Conservation (phyloP, 2,113 vertebrate species). For the Lagopus muta region DNA sequence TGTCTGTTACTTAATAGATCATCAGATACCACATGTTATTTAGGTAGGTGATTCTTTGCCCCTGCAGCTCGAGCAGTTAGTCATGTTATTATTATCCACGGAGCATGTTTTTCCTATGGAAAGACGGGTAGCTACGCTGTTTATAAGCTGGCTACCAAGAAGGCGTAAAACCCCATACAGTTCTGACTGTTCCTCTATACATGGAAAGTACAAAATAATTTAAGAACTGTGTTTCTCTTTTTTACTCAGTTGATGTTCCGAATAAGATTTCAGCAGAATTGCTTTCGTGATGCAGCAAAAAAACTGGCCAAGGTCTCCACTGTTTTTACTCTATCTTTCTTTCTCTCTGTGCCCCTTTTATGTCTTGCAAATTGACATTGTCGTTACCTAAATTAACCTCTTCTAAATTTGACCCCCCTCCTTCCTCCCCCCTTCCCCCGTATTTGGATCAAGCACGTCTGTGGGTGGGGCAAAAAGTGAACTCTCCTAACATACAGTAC, state of each 20-base stretch:
- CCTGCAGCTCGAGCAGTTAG: background rate
- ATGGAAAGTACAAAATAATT: slow-evolving; percentile 75
- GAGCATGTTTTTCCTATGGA: slow-evolving; percentile 63
- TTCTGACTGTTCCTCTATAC: slow-evolving; percentile 71
- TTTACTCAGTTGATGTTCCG: slow-evolving; percentile 68
- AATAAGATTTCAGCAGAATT: slow-evolving; percentile 71
- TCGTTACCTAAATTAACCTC: slow-evolving; percentile 30
- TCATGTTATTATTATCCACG: slow-evolving; percentile 43
- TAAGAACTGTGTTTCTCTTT: slow-evolving; percentile 73
- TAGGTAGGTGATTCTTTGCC: background rate
- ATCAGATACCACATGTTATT: background rate
- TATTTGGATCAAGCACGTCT: slow-evolving; percentile 13
- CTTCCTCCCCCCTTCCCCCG: too few species aligned
- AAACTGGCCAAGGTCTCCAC: slow-evolving; percentile 16
- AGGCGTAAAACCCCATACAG: slow-evolving; percentile 70
- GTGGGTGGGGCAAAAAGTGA: slow-evolving; percentile 25
- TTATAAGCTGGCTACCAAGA: slow-evolving; percentile 58
- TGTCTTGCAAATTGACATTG: background rate
- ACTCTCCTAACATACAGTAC: slow-evolving; percentile 47
- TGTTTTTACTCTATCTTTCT: background rate
- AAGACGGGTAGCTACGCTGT: slow-evolving; percentile 52
- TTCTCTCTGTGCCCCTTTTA: background rate
- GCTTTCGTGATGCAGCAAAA: slow-evolving; percentile 52
- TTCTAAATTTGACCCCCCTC: background rate
- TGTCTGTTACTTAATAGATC: background rate